Conservation (phyloP, 2,888 invertebrate genomes). For the Congeria kusceri region DNA sequence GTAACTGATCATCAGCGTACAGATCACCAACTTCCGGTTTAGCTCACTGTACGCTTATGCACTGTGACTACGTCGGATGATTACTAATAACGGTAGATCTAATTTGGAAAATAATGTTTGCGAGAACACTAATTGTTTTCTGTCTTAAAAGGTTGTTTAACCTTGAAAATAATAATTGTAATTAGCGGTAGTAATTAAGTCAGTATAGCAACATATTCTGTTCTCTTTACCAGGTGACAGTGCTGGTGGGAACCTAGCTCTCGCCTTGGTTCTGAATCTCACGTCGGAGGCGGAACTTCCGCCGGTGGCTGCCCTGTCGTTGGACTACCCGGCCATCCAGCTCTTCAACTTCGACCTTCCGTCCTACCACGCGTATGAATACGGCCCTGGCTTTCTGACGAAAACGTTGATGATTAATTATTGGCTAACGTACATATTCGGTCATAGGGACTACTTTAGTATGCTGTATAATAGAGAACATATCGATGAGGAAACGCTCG, state of each 20-base stretch:
- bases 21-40: no score
- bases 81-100: no score
- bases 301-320: conserved; percentile 51
- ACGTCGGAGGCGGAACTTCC: conserved; percentile 56
- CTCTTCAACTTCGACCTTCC: conserved; percentile 81
- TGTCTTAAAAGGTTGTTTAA: no score
- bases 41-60: no score
- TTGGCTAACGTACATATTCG: conserved; percentile 65
- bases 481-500: conserved; percentile 23
- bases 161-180: no score
- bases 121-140: no score
- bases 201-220: no score
- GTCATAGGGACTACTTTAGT: conserved; percentile 28
- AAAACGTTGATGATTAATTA: conserved; percentile 55
- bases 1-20: no score
- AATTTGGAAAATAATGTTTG: no score
- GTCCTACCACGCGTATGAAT: conserved; percentile 59
- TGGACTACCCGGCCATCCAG: conserved; percentile 67
- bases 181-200: no score
- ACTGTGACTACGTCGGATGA: no score
- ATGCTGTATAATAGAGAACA: conserved; percentile 14
- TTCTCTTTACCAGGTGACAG: conserved; percentile 68
- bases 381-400: conserved; percentile 51
- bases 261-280: conserved; percentile 66
- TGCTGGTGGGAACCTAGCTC: conserved; percentile 75